Evolutionary conservation across 2,113 vertebrate genomes (phyloP).

Genomic region (Heterochromis multidens): DNA sequence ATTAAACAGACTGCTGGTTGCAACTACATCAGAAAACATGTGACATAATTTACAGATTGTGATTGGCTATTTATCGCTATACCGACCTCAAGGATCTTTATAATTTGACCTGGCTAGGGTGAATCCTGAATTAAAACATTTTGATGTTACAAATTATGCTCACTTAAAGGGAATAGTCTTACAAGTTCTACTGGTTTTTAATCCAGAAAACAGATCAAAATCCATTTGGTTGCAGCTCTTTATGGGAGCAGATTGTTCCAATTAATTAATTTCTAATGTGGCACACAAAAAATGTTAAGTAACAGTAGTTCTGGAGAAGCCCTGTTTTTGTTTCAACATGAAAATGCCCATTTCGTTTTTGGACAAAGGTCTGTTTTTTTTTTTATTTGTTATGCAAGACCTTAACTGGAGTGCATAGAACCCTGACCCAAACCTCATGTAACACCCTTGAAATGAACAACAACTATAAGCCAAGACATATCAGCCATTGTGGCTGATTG

Average conservation of each 20-base stretch:
- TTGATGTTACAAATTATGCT: too few relatives aligned
- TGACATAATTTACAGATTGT: neutral
- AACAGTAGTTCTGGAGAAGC: neutral
- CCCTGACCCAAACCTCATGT: neutral
- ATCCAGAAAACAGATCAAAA: too few relatives aligned
- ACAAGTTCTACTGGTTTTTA: too few relatives aligned
- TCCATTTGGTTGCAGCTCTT: neutral
- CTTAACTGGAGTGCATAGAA: neutral
- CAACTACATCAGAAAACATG: rapidly evolving
- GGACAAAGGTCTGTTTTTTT: neutral
- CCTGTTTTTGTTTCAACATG: neutral
- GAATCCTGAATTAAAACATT: too few relatives aligned
- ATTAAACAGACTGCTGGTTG: neutral
- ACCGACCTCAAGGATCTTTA: neutral
- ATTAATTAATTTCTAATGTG: neutral
- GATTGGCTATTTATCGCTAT: neutral
- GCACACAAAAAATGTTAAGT: neutral
- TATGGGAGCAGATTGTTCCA: rapidly evolving
- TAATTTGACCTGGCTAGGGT: neutral
- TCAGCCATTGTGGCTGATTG: neutral
- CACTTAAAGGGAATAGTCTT: too few relatives aligned
- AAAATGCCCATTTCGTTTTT: rapidly evolving
- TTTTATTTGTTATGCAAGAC: neutral
- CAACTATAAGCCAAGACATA: neutral
- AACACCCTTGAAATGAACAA: neutral